Conservation (phyloP, 1,140 invertebrate genomes). For the Apis laboriosa region DNA sequence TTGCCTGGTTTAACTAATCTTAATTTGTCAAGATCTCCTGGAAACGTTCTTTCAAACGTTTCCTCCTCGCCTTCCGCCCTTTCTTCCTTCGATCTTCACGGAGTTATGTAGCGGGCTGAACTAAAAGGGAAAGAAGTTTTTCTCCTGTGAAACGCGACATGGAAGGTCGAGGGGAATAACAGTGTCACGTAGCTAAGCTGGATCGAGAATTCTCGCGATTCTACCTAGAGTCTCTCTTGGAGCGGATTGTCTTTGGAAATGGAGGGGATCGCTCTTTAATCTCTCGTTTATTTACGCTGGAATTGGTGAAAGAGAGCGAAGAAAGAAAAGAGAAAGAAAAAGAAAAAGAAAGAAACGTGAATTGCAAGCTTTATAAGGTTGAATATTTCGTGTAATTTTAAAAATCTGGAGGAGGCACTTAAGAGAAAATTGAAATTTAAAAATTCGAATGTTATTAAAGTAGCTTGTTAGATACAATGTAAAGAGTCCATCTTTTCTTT, state of each 20-base stretch:
- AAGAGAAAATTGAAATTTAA: too few species aligned
- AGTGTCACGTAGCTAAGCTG: constrained; percentile 21
- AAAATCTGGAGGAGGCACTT: too few species aligned
- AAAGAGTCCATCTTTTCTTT: too few species aligned
- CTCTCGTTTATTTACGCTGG: constrained; percentile 23
- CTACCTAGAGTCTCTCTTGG: not conserved
- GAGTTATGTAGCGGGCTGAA: too few species aligned
- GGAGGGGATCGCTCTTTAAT: constrained; percentile 13
- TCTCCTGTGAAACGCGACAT: constrained; percentile 26
- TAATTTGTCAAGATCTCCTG: not conserved
- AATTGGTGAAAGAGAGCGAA: too few species aligned
- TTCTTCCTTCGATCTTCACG: not conserved
- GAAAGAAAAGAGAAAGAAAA: too few species aligned
- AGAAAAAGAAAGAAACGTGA: not conserved
- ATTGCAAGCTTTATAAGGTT: not conserved
- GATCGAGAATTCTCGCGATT: constrained; percentile 23
- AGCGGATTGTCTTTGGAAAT: not conserved
- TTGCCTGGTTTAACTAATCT: not conserved
- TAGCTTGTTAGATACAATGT: too few species aligned
- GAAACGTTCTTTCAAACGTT: not conserved
- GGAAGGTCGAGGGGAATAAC: constrained; percentile 35
- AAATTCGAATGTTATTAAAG: too few species aligned
- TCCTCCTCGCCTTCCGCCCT: not conserved
- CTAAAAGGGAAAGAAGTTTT: constrained; percentile 5
- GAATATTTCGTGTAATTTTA: too few species aligned